Evolutionary conservation across 1,140 invertebrate species (phyloP).

Genomic region (Aphis craccivora): DNA sequence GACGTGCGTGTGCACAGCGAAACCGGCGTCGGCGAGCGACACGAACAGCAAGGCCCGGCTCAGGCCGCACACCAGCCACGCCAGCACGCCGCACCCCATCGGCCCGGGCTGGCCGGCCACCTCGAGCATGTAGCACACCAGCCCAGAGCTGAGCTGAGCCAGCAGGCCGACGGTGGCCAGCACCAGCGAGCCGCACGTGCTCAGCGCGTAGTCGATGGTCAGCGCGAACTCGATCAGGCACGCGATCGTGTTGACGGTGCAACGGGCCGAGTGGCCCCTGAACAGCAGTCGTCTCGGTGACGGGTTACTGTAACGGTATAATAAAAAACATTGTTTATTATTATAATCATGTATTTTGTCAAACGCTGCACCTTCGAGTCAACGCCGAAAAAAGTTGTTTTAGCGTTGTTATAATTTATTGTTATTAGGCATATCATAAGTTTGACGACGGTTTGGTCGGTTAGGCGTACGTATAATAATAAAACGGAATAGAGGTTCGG

Average conservation of each 20-base stretch:
- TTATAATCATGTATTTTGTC: background rate
- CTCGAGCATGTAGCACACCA: constrained; percentile 41
- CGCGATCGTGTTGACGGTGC: constrained; percentile 35
- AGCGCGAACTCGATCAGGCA: constrained; percentile 26
- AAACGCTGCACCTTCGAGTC: background rate
- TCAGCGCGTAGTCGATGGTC: constrained; percentile 14
- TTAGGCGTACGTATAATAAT: background rate
- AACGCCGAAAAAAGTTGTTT: background rate
- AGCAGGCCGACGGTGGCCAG: constrained; percentile 20
- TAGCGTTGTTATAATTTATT: background rate
- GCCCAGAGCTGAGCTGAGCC: constrained; percentile 44
- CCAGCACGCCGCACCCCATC: constrained; percentile 27
- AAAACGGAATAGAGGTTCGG: background rate
- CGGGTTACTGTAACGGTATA: background rate
- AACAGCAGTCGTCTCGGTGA: constrained; percentile 23
- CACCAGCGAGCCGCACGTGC: constrained; percentile 26
- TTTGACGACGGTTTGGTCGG: too few species aligned
- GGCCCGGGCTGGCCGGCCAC: constrained; percentile 6
- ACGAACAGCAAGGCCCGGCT: constrained; percentile 26
- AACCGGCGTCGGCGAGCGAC: constrained; percentile 9
- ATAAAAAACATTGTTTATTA: background rate
- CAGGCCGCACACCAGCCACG: constrained; percentile 45
- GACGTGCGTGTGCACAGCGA: background rate
- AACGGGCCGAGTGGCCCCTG: constrained; percentile 14
- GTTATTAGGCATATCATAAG: background rate